Evolutionary conservation across 1,140 invertebrate genomes (phyloP).

Genomic region (Mactra quadrangularis): DNA sequence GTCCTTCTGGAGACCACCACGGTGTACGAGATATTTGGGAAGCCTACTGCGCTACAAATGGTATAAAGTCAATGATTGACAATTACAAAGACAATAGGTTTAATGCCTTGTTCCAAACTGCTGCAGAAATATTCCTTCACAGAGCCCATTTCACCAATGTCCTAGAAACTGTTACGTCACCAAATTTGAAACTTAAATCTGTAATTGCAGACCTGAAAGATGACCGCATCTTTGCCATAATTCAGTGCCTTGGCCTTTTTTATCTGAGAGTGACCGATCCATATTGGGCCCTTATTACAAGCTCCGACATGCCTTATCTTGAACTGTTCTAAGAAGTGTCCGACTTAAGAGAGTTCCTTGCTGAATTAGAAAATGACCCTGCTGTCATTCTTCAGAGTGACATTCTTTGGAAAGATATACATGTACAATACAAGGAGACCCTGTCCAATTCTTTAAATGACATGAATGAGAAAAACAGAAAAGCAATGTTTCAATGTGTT

Average conservation of each 20-base stretch:
- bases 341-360: constrained; percentile 2
- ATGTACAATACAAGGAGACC: background rate
- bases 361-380: background rate
- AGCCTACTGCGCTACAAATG: constrained; percentile 36
- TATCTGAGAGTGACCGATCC: no score
- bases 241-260: no score
- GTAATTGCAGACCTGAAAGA: no score
- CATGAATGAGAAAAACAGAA: background rate
- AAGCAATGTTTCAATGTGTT: background rate
- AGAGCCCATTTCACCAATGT: no score
- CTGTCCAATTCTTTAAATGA: background rate
- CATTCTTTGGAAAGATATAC: background rate
- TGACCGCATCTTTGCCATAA: no score
- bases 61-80: constrained; percentile 31
- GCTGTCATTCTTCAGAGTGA: background rate
- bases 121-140: no score
- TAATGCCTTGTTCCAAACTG: no score
- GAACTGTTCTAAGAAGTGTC: background rate
- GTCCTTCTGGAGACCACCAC: constrained; percentile 23
- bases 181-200: no score
- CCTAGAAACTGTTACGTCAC: constrained; percentile 17
- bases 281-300: no score
- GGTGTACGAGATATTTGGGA: constrained; percentile 37
- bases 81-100: constrained; percentile 42
- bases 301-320: background rate